Conservation (phyloP, 1,140 invertebrate genomes). For the Danaus melanippus region DNA sequence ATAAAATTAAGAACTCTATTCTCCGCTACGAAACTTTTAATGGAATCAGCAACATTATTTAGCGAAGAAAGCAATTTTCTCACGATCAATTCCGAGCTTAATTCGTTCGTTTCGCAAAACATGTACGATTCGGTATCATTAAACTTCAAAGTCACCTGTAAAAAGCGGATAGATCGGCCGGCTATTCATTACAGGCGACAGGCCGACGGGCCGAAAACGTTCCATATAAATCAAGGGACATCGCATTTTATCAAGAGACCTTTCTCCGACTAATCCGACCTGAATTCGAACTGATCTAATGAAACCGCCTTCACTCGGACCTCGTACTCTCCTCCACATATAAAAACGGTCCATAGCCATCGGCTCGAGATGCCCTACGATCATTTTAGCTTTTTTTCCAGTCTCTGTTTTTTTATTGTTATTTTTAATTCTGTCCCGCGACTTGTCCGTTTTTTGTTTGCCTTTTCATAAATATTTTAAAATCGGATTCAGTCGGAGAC, state of each 20-base stretch:
- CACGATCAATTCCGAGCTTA: conserved; percentile 17
- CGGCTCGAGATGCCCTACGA: conserved; percentile 49
- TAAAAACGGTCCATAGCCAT: conserved; percentile 42
- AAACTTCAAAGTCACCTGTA: conserved; percentile 31
- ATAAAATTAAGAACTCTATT: no score
- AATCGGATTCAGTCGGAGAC: conserved; percentile 65
- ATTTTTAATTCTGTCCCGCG: conserved; percentile 59
- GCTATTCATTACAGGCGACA: conserved; percentile 53
- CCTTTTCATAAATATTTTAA: conserved; percentile 70
- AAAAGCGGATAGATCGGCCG: conserved; percentile 38
- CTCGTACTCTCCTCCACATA: not conserved
- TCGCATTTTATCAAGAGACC: conserved; percentile 58
- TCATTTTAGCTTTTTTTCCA: conserved; percentile 64
- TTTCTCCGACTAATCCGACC: conserved; percentile 61
- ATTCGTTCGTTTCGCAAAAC: conserved; percentile 19
- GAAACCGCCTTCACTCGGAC: conserved; percentile 49
- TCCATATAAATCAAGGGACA: conserved; percentile 61
- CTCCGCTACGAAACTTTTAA: no score
- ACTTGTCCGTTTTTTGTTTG: conserved; percentile 41
- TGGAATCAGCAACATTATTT: not conserved
- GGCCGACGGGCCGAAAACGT: conserved; percentile 35
- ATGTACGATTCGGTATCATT: conserved; percentile 24
- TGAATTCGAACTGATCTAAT: conserved; percentile 68
- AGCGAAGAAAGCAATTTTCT: conserved; percentile 10
- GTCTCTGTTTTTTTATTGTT: conserved; percentile 52